These are phyloP conservation scores for Malachius bipustulatus DNA, from an alignment of 2,888 invertebrate species.

Conservation along the genomic window DNA sequence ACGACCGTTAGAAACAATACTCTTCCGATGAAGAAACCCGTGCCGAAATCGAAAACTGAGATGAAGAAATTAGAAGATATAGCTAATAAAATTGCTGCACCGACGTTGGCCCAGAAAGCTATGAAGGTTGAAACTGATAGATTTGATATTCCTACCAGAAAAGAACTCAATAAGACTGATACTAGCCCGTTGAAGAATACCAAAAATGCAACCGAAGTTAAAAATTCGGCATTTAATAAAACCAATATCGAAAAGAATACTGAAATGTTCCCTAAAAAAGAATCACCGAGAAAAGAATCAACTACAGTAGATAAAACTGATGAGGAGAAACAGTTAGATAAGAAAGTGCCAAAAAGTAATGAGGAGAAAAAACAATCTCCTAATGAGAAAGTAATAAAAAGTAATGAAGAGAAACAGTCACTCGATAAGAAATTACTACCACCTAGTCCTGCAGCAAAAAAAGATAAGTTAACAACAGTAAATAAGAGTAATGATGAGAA, in stretches of 20 bases:
- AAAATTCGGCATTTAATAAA: conserved; percentile 1
- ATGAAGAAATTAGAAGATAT: background rate
- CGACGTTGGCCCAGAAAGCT: background rate
- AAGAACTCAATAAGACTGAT: background rate
- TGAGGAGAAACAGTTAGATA: background rate
- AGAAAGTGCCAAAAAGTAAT: background rate
- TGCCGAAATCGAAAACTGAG: background rate
- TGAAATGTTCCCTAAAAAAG: background rate
- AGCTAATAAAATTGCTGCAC: background rate
- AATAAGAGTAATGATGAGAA: too few relatives aligned
- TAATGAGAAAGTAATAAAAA: background rate
- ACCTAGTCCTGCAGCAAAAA: background rate
- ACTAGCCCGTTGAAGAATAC: conserved; percentile 1
- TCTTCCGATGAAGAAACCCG: conserved; percentile 7
- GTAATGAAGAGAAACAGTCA: background rate
- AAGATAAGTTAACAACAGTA: background rate
- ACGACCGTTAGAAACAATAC: conserved; percentile 21
- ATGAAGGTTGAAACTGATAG: background rate
- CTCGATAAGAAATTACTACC: background rate
- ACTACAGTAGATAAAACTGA: background rate
- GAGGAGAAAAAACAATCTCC: background rate
- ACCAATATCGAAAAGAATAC: background rate
- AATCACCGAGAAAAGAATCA: background rate
- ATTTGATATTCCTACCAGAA: conserved; percentile 4
- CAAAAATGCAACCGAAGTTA: too few relatives aligned